These are phyloP conservation scores for Nymphalis c-album DNA, from an alignment of 2,888 invertebrate species.

Conservation along the genomic window DNA sequence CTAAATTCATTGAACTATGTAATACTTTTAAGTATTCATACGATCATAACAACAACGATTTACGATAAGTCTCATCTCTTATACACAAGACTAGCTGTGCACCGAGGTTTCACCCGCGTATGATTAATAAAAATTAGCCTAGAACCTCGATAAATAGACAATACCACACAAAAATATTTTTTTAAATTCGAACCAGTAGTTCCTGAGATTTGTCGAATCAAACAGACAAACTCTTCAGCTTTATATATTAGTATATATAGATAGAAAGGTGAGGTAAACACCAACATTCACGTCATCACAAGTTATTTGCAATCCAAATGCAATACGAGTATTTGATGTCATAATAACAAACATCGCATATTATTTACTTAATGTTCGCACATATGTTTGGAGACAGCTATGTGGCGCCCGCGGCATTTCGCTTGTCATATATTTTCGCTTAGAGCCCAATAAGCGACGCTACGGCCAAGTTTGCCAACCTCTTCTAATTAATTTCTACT, in stretches of 20 bases:
- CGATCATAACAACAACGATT: no score
- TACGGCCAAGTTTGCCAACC: constrained; percentile 72
- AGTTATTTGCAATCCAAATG: background rate
- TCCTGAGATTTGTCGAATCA: no score
- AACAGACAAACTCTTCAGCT: no score
- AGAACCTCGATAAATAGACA: no score
- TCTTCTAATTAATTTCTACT: constrained; percentile 79
- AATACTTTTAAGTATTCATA: no score
- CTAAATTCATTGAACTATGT: no score
- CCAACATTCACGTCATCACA: background rate
- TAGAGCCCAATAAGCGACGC: constrained; percentile 71
- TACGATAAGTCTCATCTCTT: background rate
- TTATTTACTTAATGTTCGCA: constrained; percentile 18
- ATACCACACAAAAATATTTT: no score
- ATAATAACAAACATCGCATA: background rate
- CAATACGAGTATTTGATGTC: background rate
- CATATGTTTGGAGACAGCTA: constrained; percentile 29
- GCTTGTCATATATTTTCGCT: constrained; percentile 74
- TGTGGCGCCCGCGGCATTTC: constrained; percentile 45
- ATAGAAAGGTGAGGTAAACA: background rate
- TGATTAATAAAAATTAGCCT: no score
- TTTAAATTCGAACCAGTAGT: no score
- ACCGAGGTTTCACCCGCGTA: no score
- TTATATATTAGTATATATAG: no score
- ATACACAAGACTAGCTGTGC: no score